phyloP scores from a whole-genome alignment of 2,113 vertebrate species.

The Malaclemys terrapin region DNA sequence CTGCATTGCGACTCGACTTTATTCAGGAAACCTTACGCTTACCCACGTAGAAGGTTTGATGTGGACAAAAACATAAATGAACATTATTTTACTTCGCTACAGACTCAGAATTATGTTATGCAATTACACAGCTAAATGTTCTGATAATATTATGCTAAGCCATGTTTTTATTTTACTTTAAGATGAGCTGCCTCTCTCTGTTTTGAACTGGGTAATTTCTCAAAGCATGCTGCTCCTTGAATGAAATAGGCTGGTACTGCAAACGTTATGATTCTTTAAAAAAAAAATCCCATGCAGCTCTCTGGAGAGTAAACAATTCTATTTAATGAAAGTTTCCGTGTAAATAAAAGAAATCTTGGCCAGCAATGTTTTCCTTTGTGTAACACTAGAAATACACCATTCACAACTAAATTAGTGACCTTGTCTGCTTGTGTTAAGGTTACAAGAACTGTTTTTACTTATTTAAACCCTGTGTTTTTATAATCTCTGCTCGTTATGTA shows the following conservation, averaged over 20 bases:
- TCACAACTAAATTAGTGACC: slow-evolving; percentile 44
- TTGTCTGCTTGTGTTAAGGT: slow-evolving; percentile 21
- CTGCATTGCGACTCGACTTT: not conserved
- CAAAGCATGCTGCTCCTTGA: not conserved
- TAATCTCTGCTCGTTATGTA: not conserved
- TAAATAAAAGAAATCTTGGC: slow-evolving; percentile 1
- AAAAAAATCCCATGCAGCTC: not conserved
- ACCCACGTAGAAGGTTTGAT: not conserved
- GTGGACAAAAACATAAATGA: not conserved
- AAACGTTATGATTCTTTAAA: not conserved
- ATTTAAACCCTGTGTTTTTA: not conserved
- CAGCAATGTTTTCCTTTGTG: slow-evolving; percentile 38
- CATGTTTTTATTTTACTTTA: not conserved
- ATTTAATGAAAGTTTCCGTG: not conserved
- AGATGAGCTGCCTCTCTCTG: slow-evolving; percentile 35
- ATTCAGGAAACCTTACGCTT: not conserved
- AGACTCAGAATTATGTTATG: too few species aligned
- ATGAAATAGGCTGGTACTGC: not conserved
- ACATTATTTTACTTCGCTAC: not conserved
- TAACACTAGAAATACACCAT: not conserved
- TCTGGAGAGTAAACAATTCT: fast-evolving
- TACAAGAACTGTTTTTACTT: slow-evolving; percentile 2
- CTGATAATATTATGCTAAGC: not conserved
- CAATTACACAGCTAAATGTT: not conserved
- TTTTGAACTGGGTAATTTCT: not conserved